A percentile compares a stretch with the other conserved stretches of the same genome.
phyloP scores from a whole-genome alignment of 2,113 vertebrate species.

The Lagopus muta region DNA sequence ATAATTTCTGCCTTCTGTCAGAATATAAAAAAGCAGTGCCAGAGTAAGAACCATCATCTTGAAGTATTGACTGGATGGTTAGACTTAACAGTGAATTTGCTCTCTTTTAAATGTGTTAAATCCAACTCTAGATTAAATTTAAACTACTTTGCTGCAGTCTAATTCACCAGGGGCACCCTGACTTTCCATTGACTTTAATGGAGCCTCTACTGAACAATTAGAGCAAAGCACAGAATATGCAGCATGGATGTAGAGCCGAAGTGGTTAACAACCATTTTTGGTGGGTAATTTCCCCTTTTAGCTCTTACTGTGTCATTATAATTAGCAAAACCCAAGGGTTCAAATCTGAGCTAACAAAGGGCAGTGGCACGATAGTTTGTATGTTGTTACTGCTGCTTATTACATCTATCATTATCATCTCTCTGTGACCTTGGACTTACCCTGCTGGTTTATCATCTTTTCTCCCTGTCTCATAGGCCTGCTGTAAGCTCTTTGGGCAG shows the following conservation, averaged over 20 bases:
- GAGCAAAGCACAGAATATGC: constrained; percentile 15
- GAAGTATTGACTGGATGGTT: constrained; percentile 58
- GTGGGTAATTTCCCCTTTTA: constrained; percentile 48
- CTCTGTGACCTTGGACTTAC: constrained; percentile 10
- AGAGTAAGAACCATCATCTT: constrained; percentile 6
- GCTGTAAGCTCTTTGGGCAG: constrained; percentile 1
- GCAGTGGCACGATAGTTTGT: neutral
- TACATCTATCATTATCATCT: constrained; percentile 39
- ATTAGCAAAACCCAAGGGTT: constrained; percentile 50
- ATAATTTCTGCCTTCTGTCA: constrained; percentile 33
- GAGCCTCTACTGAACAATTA: constrained; percentile 55
- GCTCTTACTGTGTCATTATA: constrained; percentile 42
- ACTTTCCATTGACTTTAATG: constrained; percentile 65
- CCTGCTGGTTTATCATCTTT: neutral
- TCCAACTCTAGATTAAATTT: constrained; percentile 61
- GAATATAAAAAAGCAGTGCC: constrained; percentile 2
- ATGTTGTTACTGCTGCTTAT: constrained; percentile 30
- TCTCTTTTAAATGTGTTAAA: constrained; percentile 68
- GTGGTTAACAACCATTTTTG: constrained; percentile 24
- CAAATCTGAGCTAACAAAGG: constrained; percentile 38
- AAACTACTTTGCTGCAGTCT: constrained; percentile 51
- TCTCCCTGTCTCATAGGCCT: neutral
- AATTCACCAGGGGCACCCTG: constrained; percentile 41
- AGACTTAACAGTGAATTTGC: constrained; percentile 54
- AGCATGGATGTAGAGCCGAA: neutral